Evolutionary conservation across 2,797 vertebrate species (phyloP).

Genomic region (Agapornis canus): DNA sequence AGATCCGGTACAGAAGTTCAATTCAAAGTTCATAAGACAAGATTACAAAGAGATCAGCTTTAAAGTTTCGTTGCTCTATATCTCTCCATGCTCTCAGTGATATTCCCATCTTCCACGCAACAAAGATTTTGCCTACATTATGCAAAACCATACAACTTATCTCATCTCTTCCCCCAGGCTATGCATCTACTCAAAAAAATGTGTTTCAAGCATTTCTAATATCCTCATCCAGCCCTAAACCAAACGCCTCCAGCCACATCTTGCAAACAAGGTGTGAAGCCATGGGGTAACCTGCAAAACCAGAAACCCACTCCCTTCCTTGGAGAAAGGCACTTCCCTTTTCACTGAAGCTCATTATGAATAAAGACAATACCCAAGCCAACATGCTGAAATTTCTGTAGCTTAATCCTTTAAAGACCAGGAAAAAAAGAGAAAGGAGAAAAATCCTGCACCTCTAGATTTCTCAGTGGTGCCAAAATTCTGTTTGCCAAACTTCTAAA

Average conservation of each 20-base stretch:
- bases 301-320: neutral
- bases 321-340: neutral
- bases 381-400: neutral
- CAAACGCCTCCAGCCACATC: neutral
- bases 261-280: neutral
- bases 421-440: accelerated
- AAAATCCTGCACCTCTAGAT: neutral
- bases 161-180: conserved; percentile 17
- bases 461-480: neutral
- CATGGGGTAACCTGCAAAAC: neutral
- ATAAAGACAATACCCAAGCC: neutral
- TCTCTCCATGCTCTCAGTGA: neutral
- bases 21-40: conserved; percentile 81
- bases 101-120: conserved; percentile 67
- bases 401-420: neutral
- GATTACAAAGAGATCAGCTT: conserved; percentile 77
- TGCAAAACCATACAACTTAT: neutral
- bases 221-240: neutral
- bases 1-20: conserved; percentile 90
- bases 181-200: neutral
- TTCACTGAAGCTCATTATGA: neutral
- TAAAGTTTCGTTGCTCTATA: conserved; percentile 45
- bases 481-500: neutral
- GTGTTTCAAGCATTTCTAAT: neutral
- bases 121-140: conserved; percentile 30